A percentile compares a stretch with the other conserved stretches of the same genome.
Conservation (phyloP, 1,140 invertebrate species). For the Amyelois transitella region DNA sequence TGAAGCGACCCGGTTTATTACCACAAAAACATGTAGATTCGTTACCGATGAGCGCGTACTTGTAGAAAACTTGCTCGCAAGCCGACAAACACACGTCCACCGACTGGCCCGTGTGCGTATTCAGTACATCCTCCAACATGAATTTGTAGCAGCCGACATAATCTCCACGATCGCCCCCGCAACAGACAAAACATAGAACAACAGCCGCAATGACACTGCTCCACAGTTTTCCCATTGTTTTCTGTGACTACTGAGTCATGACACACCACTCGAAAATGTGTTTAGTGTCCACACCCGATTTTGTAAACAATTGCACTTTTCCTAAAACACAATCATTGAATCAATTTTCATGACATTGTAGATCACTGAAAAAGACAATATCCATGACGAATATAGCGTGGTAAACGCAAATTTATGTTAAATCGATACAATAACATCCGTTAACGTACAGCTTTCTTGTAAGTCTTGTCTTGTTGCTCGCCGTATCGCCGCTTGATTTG, state of each 20-base stretch:
- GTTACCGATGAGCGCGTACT: constrained; percentile 60
- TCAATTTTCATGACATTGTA: background rate
- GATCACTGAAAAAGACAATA: background rate
- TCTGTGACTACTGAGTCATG: constrained; percentile 38
- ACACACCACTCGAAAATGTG: background rate
- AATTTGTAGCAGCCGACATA: constrained; percentile 58
- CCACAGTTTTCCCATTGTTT: constrained; percentile 47
- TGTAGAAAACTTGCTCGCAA: constrained; percentile 66
- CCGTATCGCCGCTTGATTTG: background rate
- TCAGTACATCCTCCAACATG: constrained; percentile 42
- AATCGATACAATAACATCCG: constrained; percentile 9
- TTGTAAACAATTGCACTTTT: background rate
- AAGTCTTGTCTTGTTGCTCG: constrained; percentile 1
- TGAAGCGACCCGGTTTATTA: constrained; percentile 48
- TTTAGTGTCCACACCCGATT: background rate
- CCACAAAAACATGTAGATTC: constrained; percentile 66
- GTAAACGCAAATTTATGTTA: constrained; percentile 1
- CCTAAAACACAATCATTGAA: background rate
- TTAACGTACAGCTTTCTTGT: background rate
- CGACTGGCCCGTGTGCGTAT: constrained; percentile 60
- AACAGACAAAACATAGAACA: constrained; percentile 17
- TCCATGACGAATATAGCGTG: background rate
- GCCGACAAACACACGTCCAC: constrained; percentile 62
- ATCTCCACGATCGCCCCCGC: constrained; percentile 45
- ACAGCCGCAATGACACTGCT: constrained; percentile 19